Percentiles rank a stretch among this genome's conserved stretches.
phyloP scores from a whole-genome alignment of 2,888 invertebrate genomes.

The Eupithecia dodoneata region DNA sequence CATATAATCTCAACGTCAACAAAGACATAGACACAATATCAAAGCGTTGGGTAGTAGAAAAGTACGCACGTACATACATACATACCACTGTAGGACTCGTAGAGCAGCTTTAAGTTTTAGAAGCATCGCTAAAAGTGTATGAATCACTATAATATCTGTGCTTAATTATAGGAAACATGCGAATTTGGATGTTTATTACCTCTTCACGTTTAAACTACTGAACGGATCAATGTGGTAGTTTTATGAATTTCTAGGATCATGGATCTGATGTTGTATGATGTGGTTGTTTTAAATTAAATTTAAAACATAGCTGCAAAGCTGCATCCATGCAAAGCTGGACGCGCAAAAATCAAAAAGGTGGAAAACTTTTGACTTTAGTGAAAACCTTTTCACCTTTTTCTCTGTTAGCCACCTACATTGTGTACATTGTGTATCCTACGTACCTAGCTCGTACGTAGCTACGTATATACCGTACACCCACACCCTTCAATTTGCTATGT shows the following conservation, averaged over 20 bases:
- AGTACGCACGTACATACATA: neutral
- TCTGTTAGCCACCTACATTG: neutral
- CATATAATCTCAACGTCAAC: slow-evolving; percentile 40
- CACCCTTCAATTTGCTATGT: slow-evolving; percentile 83
- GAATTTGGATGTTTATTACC: neutral
- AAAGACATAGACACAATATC: slow-evolving; percentile 23
- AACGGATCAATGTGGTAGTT: too few relatives aligned
- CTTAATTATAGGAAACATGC: neutral
- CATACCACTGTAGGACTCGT: neutral
- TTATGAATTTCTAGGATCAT: too few relatives aligned
- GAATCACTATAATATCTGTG: neutral
- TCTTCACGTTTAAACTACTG: neutral
- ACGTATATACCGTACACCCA: slow-evolving; percentile 51
- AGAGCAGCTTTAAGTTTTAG: neutral
- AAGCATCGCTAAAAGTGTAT: neutral
- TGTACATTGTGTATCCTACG: neutral
- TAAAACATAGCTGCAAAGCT: too few relatives aligned
- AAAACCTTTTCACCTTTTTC: neutral
- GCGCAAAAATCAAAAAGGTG: neutral
- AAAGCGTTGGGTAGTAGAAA: slow-evolving; percentile 5
- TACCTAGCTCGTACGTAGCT: slow-evolving; percentile 14
- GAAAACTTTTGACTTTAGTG: too few relatives aligned
- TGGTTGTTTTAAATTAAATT: too few relatives aligned
- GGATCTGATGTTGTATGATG: too few relatives aligned
- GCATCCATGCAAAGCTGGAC: neutral